phyloP scores from a whole-genome alignment of 2,888 invertebrate genomes.

The Drosophila formosana region DNA sequence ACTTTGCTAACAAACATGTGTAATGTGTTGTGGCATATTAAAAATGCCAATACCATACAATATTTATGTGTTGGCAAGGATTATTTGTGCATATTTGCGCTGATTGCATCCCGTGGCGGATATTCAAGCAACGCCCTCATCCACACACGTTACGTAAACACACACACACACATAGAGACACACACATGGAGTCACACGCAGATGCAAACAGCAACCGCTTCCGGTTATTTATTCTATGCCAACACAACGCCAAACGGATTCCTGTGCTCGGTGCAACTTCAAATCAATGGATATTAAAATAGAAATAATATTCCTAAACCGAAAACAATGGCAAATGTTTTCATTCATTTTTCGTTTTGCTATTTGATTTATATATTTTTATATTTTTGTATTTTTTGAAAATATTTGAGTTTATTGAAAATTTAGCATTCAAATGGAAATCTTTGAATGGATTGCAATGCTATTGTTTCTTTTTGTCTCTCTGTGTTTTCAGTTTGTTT shows the following conservation, averaged over 20 bases:
- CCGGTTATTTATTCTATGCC: slow-evolving; percentile 53
- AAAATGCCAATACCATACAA: slow-evolving; percentile 39
- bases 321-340: slow-evolving; percentile 6
- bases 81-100: slow-evolving; percentile 60
- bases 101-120: slow-evolving; percentile 60
- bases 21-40: slow-evolving; percentile 14
- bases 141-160: slow-evolving; percentile 15
- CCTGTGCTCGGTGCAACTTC: not conserved
- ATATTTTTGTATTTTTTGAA: not conserved
- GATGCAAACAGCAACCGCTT: slow-evolving; percentile 49
- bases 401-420: slow-evolving; percentile 5
- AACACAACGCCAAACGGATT: slow-evolving; percentile 32
- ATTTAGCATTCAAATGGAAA: slow-evolving; percentile 21
- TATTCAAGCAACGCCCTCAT: slow-evolving; percentile 34
- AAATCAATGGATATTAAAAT: slow-evolving; percentile 31
- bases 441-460: slow-evolving; percentile 9
- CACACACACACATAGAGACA: slow-evolving; percentile 23
- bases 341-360: not conserved
- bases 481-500: slow-evolving; percentile 15
- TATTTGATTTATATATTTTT: not conserved
- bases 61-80: slow-evolving; percentile 55
- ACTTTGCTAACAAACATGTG: not conserved
- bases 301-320: slow-evolving; percentile 5
- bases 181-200: not conserved
- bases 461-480: not conserved